Base-by-base conservation (phyloP, 1,140 invertebrate species). In the Copidosoma floridanum region DNA sequence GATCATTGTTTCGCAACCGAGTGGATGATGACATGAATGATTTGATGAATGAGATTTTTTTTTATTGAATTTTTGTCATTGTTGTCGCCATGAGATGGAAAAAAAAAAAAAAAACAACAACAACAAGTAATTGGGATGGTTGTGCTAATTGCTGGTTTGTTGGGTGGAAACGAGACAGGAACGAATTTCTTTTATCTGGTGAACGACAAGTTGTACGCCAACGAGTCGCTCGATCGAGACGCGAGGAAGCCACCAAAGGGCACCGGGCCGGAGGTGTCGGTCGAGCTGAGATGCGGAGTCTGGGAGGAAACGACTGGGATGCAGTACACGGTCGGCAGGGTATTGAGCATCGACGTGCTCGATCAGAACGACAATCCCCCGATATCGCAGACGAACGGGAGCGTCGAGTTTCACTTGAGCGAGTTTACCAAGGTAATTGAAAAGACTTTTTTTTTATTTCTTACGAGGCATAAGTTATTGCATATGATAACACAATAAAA, bases 361-460 rank as follows among this genome's bases (percentile, higher is more conserved):
- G 80, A 82, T 62, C 63, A 80, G 26, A 75, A 82, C 54, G 80
- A 82, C 53, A 82, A 81, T 71, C 75, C 78, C 5, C 80, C 80
- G 0, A 52, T 70, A 0, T 66, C 67, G 10, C 79, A 81, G 41
- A 69, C 60, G 3, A 66, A 67, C 41, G 64, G 48, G 2, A 72
- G 61, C 29, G 54, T 70, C 5, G 68, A 71, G 24, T 72, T 78
- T 44, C 62, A 47, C 2, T 61, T 80, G 3, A 27, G 54, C 11
- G 73, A 77, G 5, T 77, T 81, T 29, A 61, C 43, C 3, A 52
- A 61, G 68, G 78, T 79, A 64, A 32, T 32, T 32, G 0, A 32
- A 6, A 32, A 32, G 6, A 12, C 29, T 12, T 12, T 32, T 32
- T 32, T 32, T 32, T 12, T 8, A 8, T 32, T 32, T 32, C 12